These are phyloP conservation scores for Pipistrellus kuhlii DNA, from an alignment of 2,797 vertebrate species.

Conservation along the genomic window DNA sequence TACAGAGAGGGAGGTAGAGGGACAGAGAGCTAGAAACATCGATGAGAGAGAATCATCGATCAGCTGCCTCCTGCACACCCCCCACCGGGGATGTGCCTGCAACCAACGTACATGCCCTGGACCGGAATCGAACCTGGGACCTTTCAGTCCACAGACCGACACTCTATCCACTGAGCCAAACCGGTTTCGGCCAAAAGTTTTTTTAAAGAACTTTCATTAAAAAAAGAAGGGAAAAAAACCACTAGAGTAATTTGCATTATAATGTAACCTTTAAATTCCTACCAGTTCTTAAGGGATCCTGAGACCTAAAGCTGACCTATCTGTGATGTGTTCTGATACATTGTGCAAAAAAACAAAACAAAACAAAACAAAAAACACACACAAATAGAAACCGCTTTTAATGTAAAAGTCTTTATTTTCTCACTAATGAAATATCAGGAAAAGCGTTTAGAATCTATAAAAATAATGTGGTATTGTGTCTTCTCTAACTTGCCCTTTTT, in stretches of 20 bases:
- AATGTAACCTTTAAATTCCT: not conserved
- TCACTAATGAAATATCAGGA: not conserved
- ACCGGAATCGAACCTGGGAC: no score
- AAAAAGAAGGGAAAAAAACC: not conserved
- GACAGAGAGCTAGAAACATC: no score
- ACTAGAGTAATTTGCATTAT: not conserved
- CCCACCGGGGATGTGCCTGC: no score
- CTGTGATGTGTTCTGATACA: not conserved
- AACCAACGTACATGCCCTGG: no score
- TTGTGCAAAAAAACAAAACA: not conserved
- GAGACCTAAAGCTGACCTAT: not conserved
- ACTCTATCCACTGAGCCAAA: no score
- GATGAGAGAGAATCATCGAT: no score
- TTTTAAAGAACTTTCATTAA: not conserved
- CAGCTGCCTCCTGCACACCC: no score
- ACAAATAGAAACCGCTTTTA: not conserved
- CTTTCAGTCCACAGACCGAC: no score
- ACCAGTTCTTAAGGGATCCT: not conserved
- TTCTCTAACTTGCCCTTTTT: not conserved
- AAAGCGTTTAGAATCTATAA: not conserved
- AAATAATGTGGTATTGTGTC: not conserved
- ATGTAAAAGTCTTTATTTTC: not conserved
- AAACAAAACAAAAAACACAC: no score
- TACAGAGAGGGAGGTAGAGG: no score
- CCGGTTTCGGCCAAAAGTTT: no score